These are phyloP conservation scores for Brachionus calyciflorus DNA, from an alignment of 1,140 invertebrate genomes.

Conservation along the genomic window DNA sequence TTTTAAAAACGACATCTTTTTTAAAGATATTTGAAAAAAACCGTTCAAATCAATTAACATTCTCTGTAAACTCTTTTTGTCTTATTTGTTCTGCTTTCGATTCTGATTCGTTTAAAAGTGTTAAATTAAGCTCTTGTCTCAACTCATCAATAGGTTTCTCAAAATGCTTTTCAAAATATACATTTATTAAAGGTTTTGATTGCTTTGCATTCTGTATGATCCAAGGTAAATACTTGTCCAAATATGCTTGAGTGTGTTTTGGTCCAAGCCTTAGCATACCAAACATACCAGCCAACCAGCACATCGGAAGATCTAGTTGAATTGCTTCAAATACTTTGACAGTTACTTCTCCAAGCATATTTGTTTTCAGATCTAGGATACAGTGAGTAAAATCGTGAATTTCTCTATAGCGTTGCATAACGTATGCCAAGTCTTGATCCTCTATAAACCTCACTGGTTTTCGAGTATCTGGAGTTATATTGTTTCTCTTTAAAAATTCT, in stretches of 20 bases:
- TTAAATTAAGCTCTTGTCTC: conserved; percentile 62
- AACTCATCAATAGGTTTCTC: conserved; percentile 79
- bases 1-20: conserved; percentile 23
- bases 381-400: conserved; percentile 91
- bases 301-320: conserved; percentile 63
- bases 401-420: conserved; percentile 94
- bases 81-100: background rate
- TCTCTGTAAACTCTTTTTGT: background rate
- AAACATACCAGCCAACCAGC: conserved; percentile 59
- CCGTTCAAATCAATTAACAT: background rate
- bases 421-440: conserved; percentile 84
- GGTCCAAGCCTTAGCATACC: conserved; percentile 63
- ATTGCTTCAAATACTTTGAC: conserved; percentile 96
- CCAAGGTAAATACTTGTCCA: conserved; percentile 79
- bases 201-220: conserved; percentile 75
- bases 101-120: background rate
- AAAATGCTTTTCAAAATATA: conserved; percentile 92
- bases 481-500: conserved; percentile 73
- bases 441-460: conserved; percentile 83
- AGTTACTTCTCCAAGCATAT: conserved; percentile 85
- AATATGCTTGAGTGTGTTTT: conserved; percentile 77
- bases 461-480: conserved; percentile 87
- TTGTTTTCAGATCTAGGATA: conserved; percentile 84
- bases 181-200: conserved; percentile 72
- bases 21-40: background rate